Percentiles rank a stretch among this genome's conserved stretches.
These are phyloP conservation scores for Acanthosepion esculentum DNA, from an alignment of 2,888 invertebrate species.

Conservation along the genomic window DNA sequence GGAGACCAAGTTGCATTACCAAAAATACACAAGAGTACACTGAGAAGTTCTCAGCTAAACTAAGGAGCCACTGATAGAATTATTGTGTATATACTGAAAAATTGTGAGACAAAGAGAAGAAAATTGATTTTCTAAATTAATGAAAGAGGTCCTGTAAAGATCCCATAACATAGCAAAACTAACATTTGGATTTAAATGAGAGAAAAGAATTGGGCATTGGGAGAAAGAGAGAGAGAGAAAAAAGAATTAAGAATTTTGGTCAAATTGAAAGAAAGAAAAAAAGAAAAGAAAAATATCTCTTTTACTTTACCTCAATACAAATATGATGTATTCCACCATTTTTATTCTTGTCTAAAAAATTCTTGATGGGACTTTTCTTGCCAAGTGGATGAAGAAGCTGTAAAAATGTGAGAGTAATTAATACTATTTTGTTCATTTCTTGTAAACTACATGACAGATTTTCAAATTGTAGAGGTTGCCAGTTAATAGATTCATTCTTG, in stretches of 20 bases:
- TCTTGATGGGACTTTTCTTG: constrained; percentile 78
- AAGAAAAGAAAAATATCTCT: not conserved
- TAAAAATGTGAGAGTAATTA: constrained; percentile 49
- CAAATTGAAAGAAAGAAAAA: not conserved
- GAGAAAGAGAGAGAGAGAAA: not conserved
- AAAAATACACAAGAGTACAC: too few species aligned
- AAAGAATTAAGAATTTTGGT: not conserved
- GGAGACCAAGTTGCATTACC: too few species aligned
- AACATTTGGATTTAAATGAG: too few species aligned
- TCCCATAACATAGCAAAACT: too few species aligned
- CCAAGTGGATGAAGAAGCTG: constrained; percentile 78
- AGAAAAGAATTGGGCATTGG: not conserved
- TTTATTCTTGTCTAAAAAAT: constrained; percentile 79
- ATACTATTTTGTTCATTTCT: not conserved
- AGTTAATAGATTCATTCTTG: too few species aligned
- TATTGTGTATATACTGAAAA: too few species aligned
- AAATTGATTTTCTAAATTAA: too few species aligned
- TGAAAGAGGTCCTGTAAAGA: too few species aligned
- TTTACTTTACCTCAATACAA: constrained; percentile 77
- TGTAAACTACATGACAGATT: not conserved
- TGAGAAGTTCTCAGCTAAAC: too few species aligned
- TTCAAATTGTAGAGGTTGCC: too few species aligned
- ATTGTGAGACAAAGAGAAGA: too few species aligned
- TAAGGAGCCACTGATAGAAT: too few species aligned
- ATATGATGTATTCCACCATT: constrained; percentile 80